phyloP scores from a whole-genome alignment of 2,113 vertebrate genomes.

The Cynopterus brachyotis region DNA sequence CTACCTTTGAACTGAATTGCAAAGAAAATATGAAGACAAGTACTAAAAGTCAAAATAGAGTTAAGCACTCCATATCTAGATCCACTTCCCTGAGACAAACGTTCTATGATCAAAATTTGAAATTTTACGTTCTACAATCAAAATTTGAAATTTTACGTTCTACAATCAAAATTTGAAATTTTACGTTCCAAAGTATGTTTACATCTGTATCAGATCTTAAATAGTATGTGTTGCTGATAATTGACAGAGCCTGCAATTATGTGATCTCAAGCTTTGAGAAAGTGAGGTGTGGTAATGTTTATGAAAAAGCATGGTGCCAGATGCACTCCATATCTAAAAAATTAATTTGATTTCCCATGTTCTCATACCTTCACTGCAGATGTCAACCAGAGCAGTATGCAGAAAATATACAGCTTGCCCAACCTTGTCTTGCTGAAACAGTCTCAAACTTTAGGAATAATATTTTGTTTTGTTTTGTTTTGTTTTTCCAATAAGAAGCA shows the following conservation, averaged over 20 bases:
- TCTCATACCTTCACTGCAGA: conserved; percentile 69
- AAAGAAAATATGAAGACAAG: background rate
- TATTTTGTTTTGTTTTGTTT: no score
- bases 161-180: conserved; percentile 54
- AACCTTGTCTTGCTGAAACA: conserved; percentile 63
- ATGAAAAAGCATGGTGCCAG: conserved; percentile 65
- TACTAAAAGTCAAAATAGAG: background rate
- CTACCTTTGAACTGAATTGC: background rate
- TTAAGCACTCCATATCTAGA: background rate
- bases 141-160: no score
- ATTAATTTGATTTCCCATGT: conserved; percentile 73
- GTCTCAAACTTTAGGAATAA: conserved; percentile 49
- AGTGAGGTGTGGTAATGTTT: conserved; percentile 63
- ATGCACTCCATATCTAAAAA: conserved; percentile 71
- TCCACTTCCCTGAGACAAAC: background rate
- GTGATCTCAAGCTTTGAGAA: conserved; percentile 55
- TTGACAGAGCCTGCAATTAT: conserved; percentile 62
- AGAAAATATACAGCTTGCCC: conserved; percentile 67
- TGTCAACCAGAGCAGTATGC: conserved; percentile 64
- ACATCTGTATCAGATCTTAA: conserved; percentile 44
- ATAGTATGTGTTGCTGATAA: conserved; percentile 62
- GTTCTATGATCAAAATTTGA: conserved; percentile 39
- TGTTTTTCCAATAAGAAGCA: conserved; percentile 45
- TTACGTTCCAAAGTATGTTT: conserved; percentile 22
- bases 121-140: conserved; percentile 45